phyloP scores from a whole-genome alignment of 2,113 vertebrate genomes.

The Ameiurus melas region DNA sequence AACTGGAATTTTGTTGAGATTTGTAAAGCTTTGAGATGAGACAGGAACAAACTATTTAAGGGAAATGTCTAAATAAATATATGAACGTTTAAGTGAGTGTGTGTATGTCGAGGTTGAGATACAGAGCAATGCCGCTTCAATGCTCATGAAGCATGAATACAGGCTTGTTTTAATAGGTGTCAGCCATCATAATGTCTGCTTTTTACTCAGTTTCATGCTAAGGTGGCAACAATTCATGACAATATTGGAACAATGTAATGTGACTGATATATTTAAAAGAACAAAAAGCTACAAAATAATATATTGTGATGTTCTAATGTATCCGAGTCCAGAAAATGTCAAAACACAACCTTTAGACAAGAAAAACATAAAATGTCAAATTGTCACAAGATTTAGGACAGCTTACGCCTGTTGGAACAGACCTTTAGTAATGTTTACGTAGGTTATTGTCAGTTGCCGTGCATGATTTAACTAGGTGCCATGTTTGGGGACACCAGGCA shows the following conservation, averaged over 20 bases:
- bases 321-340: not conserved
- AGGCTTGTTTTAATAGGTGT: not conserved
- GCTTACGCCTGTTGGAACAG: not conserved
- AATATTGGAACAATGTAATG: not conserved
- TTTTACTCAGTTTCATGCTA: not conserved
- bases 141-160: not conserved
- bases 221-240: not conserved
- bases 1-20: not conserved
- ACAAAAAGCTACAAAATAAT: not conserved
- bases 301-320: not conserved
- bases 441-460: not conserved
- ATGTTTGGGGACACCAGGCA: not conserved
- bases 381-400: not conserved
- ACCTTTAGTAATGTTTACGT: not conserved
- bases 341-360: not conserved
- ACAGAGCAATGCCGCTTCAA: not conserved
- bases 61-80: no score
- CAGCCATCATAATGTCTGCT: not conserved
- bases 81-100: not conserved
- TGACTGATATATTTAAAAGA: not conserved
- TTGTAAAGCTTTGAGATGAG: not conserved
- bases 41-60: not conserved
- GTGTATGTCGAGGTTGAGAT: not conserved
- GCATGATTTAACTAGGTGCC: not conserved
- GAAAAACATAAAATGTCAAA: not conserved